phyloP scores from a whole-genome alignment of 1,140 invertebrate genomes.

The Bombus polaris region DNA sequence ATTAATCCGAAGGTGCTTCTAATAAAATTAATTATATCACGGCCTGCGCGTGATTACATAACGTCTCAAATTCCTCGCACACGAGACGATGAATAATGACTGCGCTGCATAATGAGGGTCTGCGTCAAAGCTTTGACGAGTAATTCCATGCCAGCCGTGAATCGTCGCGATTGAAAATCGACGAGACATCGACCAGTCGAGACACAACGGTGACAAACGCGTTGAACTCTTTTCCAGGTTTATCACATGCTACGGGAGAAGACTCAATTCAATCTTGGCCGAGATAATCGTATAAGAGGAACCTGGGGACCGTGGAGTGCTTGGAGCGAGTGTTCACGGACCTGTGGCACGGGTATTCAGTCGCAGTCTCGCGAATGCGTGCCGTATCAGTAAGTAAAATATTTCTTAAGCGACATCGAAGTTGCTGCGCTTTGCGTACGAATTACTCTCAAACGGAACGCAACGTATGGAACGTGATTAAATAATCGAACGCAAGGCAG shows the following conservation, averaged over 20 bases:
- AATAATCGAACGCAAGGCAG: slow-evolving; percentile 14
- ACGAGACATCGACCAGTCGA: background rate
- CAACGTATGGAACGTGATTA: background rate
- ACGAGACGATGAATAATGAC: slow-evolving; percentile 4
- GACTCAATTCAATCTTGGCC: slow-evolving; percentile 73
- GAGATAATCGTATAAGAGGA: slow-evolving; percentile 76
- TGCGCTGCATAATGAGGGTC: background rate
- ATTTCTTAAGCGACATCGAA: background rate
- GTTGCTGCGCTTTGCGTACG: background rate
- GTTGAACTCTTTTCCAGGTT: slow-evolving; percentile 65
- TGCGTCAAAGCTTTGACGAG: background rate
- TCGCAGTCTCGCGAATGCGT: slow-evolving; percentile 79
- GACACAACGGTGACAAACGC: background rate
- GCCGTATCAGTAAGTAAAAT: slow-evolving; percentile 70
- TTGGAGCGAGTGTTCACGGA: slow-evolving; percentile 80
- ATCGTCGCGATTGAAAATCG: background rate
- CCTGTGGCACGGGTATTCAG: slow-evolving; percentile 80
- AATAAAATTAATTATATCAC: slow-evolving; percentile 35
- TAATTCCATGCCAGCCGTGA: background rate
- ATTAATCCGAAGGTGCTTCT: slow-evolving; percentile 20
- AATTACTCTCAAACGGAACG: background rate
- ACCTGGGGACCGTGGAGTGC: slow-evolving; percentile 80
- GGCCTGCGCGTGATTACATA: background rate
- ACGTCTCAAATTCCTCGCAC: slow-evolving; percentile 19
- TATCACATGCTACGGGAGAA: slow-evolving; percentile 79